phyloP scores from a whole-genome alignment of 2,888 invertebrate genomes.

The Drosophila kuntzei region DNA sequence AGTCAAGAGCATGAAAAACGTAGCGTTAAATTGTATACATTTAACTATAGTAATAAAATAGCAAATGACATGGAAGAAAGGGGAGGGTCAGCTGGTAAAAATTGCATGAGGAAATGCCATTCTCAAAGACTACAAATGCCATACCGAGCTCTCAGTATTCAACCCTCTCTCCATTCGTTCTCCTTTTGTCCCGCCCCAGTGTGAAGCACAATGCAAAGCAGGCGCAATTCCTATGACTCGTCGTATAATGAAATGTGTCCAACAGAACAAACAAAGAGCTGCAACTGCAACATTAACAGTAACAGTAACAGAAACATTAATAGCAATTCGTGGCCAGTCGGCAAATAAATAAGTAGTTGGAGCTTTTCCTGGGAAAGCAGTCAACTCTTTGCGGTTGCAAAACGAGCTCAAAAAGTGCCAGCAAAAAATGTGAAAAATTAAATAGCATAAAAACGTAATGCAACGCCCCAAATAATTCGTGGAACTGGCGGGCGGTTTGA shows the following conservation, averaged over 20 bases:
- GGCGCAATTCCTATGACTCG: slow-evolving; percentile 38
- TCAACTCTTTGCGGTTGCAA: slow-evolving; percentile 69
- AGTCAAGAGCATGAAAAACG: slow-evolving; percentile 35
- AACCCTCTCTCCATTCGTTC: neutral
- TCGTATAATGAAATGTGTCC: slow-evolving; percentile 75
- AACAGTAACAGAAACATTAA: slow-evolving; percentile 4
- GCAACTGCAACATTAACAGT: slow-evolving; percentile 35
- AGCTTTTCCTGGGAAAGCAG: slow-evolving; percentile 64
- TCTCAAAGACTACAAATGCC: slow-evolving; percentile 74
- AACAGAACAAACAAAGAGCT: slow-evolving; percentile 68
- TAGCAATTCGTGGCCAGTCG: slow-evolving; percentile 30
- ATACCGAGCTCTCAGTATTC: slow-evolving; percentile 34
- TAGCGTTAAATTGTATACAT: slow-evolving; percentile 77
- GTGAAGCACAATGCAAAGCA: slow-evolving; percentile 63
- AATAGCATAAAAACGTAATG: slow-evolving; percentile 79
- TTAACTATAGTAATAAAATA: slow-evolving; percentile 58
- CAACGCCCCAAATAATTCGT: slow-evolving; percentile 65
- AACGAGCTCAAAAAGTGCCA: slow-evolving; percentile 38
- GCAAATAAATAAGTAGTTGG: slow-evolving; percentile 65
- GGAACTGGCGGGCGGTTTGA: slow-evolving; percentile 23
- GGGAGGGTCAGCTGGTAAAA: slow-evolving; percentile 57
- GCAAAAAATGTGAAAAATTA: slow-evolving; percentile 70
- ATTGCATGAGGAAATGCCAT: slow-evolving; percentile 83
- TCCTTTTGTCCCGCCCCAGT: slow-evolving; percentile 9
- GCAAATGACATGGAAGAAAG: slow-evolving; percentile 7